phyloP scores from a whole-genome alignment of 1,140 invertebrate species.

The Lasioglossum baleicum region DNA sequence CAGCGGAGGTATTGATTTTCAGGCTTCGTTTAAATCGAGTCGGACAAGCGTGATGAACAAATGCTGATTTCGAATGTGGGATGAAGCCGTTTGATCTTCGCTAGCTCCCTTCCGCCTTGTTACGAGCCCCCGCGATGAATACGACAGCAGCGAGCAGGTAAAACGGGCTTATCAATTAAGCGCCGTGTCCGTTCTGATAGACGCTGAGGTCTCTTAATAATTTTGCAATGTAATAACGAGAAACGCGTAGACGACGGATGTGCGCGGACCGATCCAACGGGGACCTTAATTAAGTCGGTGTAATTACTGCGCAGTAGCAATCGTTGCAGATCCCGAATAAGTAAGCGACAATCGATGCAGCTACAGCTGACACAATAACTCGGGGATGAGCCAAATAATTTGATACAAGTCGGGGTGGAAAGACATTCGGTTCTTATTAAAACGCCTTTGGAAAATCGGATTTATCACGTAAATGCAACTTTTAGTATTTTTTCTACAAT shows the following conservation, averaged over 20 bases:
- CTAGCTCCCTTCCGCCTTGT: conserved; percentile 29
- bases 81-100: conserved; percentile 61
- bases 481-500: too few relatives aligned
- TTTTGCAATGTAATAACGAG: neutral
- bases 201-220: neutral
- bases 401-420: neutral
- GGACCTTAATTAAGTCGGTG: neutral
- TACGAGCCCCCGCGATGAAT: conserved; percentile 23
- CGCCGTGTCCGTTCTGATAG: neutral
- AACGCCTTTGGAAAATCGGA: too few relatives aligned
- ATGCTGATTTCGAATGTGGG: conserved; percentile 48
- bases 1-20: conserved; percentile 54
- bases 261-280: too few relatives aligned
- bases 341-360: too few relatives aligned
- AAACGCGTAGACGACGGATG: neutral
- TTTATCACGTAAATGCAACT: too few relatives aligned
- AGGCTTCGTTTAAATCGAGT: conserved; percentile 57
- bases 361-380: too few relatives aligned
- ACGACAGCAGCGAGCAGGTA: conserved; percentile 5
- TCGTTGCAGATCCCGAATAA: too few relatives aligned
- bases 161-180: conserved; percentile 35
- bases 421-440: neutral
- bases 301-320: too few relatives aligned
- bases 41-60: conserved; percentile 62
- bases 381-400: too few relatives aligned